Evolutionary conservation across 2,797 vertebrate genomes (phyloP).

Genomic region (Hippocampus kuda): DNA sequence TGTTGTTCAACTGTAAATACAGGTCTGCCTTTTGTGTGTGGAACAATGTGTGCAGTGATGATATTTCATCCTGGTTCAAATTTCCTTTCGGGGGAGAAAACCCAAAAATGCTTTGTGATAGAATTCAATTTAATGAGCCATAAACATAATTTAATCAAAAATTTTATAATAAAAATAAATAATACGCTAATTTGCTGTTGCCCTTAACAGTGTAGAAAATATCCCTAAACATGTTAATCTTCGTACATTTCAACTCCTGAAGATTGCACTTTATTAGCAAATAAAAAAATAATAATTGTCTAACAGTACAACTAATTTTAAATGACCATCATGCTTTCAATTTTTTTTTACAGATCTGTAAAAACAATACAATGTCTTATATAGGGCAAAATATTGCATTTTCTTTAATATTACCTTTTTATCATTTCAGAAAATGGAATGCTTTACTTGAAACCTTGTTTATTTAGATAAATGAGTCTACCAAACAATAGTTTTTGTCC

Average conservation of each 20-base stretch:
- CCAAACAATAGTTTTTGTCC: constrained; percentile 10
- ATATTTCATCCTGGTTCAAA: background rate
- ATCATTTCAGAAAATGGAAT: no score
- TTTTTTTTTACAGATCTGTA: no score
- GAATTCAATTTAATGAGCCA: no score
- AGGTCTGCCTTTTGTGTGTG: constrained; percentile 12
- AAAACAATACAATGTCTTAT: no score
- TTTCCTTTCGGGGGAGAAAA: background rate
- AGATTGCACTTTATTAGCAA: background rate
- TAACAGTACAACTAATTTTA: no score
- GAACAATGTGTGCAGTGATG: background rate
- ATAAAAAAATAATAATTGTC: background rate
- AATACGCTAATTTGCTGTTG: no score
- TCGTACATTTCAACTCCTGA: no score
- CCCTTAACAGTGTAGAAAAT: background rate
- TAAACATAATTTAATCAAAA: no score
- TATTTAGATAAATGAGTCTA: background rate
- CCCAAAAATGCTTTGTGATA: background rate
- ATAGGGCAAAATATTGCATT: no score
- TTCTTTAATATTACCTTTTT: no score
- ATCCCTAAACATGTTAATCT: background rate
- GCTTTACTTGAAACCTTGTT: background rate
- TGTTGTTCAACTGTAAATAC: constrained; percentile 1
- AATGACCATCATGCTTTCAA: no score
- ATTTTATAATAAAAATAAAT: no score